Base-by-base conservation (phyloP, 2,113 vertebrate genomes). In the Plectropomus leopardus region DNA sequence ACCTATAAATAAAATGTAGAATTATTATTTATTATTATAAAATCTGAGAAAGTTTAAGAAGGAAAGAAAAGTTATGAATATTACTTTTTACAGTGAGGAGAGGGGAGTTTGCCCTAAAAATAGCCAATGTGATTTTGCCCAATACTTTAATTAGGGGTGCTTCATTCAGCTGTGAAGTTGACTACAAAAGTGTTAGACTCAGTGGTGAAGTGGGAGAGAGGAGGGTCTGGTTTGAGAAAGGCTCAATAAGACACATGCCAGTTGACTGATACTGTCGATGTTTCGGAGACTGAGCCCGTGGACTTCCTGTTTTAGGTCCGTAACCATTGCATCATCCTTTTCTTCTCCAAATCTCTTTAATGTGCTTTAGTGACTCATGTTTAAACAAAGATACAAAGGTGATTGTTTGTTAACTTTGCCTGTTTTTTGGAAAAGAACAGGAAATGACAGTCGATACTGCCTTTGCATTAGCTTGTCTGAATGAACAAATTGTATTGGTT, bases 401-500 rank as follows among this genome's bases (percentile, higher is more conserved):
- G 15, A 32, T 47, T n/a, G 24, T 19, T 1, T 59, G 45, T 64
- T 32, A 67, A 59, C 16, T 44, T 16, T 26, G 15, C 8, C 44
- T 59, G 7, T 24, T 61, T 61, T 30, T 15, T 8, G 40, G 42
- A 28, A 28, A 50, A 24, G 7, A 70, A 28, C 15, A 36, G 36
- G 44, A 77, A 48, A 47, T 44, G 15, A 50, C n/a, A 47, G 10
- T 34, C 7, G 19, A 47, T 15, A 26, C 9, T 17, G 14, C 36
- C 61, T 66, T 58, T 48, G 55, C 9, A 50, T 7, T 14, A 32
- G 24, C 54, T 23, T 61, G 9, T 64, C 64, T 47, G 34, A 72
- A 54, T 2, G 2, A 57, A 71, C 57, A 68, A 78, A 86, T 23
- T 59, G 32, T 32, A 51, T 76, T 55, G 63, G 69, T 72, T 47